Conservation (phyloP, 2,888 invertebrate genomes). For the Orthonychiurus folsomi region DNA sequence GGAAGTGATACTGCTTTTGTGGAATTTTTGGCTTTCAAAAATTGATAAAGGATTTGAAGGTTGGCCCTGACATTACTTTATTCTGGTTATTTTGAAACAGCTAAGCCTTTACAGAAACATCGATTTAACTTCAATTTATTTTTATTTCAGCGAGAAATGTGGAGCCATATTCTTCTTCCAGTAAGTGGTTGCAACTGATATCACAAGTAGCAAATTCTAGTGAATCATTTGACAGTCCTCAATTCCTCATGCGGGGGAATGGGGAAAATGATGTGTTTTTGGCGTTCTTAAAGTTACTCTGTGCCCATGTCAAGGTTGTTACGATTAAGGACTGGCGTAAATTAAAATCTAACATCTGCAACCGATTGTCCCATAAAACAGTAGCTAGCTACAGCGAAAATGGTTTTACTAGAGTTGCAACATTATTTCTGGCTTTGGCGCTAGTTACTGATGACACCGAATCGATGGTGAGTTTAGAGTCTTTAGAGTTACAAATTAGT, state of each 20-base stretch:
- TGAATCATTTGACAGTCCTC: background rate
- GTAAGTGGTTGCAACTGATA: conserved; percentile 28
- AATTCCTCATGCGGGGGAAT: background rate
- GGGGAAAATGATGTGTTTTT: conserved; percentile 17
- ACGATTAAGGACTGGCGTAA: conserved; percentile 23
- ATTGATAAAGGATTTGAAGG: conserved; percentile 29
- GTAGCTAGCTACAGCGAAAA: conserved; percentile 24
- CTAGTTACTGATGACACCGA: conserved; percentile 11
- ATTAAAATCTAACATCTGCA: conserved; percentile 28
- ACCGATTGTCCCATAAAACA: conserved; percentile 21
- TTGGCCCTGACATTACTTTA: conserved; percentile 13
- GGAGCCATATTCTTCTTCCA: conserved; percentile 22
- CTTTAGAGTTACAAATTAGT: background rate
- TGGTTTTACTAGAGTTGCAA: conserved; percentile 26
- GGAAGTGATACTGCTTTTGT: conserved; percentile 20
- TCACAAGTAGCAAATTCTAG: background rate
- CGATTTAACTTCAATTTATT: conserved; percentile 13
- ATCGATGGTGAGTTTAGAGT: conserved; percentile 19
- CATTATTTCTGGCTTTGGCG: conserved; percentile 24
- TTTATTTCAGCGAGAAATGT: conserved; percentile 16
- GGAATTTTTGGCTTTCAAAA: conserved; percentile 27
- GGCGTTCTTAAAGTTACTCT: conserved; percentile 23
- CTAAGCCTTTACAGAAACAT: too few relatives aligned
- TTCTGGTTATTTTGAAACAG: too few relatives aligned
- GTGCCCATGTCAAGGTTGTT: conserved; percentile 14